Base-by-base conservation (phyloP, 2,797 vertebrate species). In the Leptoclinus maculatus region DNA sequence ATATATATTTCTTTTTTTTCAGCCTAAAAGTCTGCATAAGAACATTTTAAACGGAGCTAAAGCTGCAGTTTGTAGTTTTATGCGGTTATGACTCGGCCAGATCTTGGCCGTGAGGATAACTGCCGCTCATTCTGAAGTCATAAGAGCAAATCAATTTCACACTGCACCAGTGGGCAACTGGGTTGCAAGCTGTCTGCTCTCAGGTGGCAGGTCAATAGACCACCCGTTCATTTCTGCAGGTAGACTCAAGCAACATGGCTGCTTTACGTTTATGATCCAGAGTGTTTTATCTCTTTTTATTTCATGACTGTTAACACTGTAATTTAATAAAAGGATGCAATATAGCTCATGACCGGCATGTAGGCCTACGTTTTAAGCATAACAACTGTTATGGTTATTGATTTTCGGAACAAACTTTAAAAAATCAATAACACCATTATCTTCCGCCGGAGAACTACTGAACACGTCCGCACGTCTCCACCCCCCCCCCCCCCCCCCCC, bases 131-230 rank as follows among this genome's bases (percentile, higher is more conserved):
- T 82, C 21, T 14, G 21, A 59, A 74, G 66, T 73, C 79, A 73
- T 47, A 56, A 63, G 72, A 73, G 67, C 63, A 59, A 82, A 89
- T 88, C 58, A 72, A 71, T 89, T 79, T 58, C 62, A 32, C 66
- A 0, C 57, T 68, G 85, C 89, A 65, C 41, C 89, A 82, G 45
- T 78, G 78, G 79, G 80, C 49, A 90, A 72, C 79, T 84, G 68
- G 88, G 87, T 67, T 74, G 65, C 56, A 34, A 47, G 27, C 66
- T 67, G 57, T 82, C 76, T 72, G 58, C 78, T 73, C 69, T 66
- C 63, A 84, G 74, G 57, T 77, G 83, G 74, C 85, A 76, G 71
- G 16, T 80, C 34, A 77, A 69, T 38, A 47, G 12, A 39, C 2
- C 47, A 16, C 43, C 12, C 21, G 62, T 66, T 79, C 1, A 41